Evolutionary conservation across 2,888 invertebrate genomes (phyloP).

Genomic region (Anodontia alba): DNA sequence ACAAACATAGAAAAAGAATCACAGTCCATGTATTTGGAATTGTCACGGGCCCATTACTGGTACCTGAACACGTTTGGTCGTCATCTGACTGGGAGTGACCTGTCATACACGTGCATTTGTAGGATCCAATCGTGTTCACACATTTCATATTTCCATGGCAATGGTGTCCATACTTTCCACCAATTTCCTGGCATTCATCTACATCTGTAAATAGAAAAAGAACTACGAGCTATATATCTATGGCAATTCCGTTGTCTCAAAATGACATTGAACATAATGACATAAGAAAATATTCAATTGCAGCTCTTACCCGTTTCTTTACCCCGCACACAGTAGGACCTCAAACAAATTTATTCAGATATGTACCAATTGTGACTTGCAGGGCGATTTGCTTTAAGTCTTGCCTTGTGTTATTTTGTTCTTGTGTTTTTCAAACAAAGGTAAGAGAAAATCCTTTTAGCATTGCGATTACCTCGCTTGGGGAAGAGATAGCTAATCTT

Average conservation of each 20-base stretch:
- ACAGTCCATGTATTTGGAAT: slow-evolving; percentile 40
- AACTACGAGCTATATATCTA: background rate
- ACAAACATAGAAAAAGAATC: slow-evolving; percentile 61
- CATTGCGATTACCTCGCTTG: too few relatives aligned
- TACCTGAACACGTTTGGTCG: slow-evolving; percentile 77
- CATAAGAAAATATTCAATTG: too few relatives aligned
- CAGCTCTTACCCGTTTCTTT: too few relatives aligned
- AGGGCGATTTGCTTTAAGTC: too few relatives aligned
- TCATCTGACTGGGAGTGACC: slow-evolving; percentile 87
- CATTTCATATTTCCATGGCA: slow-evolving; percentile 94
- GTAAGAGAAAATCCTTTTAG: too few relatives aligned
- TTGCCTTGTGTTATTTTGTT: too few relatives aligned
- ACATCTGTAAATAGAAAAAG: slow-evolving; percentile 88
- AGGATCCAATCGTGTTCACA: slow-evolving; percentile 92
- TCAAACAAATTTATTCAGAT: too few relatives aligned
- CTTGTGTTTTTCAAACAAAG: too few relatives aligned
- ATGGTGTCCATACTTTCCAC: slow-evolving; percentile 88
- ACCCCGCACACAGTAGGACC: too few relatives aligned
- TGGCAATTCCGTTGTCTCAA: background rate
- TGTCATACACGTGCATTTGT: slow-evolving; percentile 93
- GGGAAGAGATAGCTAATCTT: too few relatives aligned
- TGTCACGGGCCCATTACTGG: slow-evolving; percentile 49
- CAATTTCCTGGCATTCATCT: slow-evolving; percentile 93
- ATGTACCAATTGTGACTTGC: too few relatives aligned
- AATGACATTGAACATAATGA: too few relatives aligned